phyloP scores from a whole-genome alignment of 2,113 vertebrate species.

The Hippocampus comes region DNA sequence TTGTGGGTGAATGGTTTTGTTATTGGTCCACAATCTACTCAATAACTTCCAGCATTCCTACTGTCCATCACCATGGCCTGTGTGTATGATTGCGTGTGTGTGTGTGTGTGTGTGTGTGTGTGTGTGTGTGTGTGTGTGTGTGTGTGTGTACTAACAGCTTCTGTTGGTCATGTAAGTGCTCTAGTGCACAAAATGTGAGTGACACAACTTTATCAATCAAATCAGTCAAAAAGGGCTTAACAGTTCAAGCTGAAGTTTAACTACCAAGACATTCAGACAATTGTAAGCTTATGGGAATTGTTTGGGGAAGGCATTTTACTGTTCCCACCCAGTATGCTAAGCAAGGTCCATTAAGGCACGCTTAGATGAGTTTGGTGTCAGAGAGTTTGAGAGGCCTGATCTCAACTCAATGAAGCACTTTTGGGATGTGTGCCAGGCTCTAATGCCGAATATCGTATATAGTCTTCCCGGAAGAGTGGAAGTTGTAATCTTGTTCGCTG shows the following conservation, averaged over 20 bases:
- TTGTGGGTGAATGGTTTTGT: slow-evolving; percentile 69
- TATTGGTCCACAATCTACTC: slow-evolving; percentile 70
- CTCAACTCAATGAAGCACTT: background rate
- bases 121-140: background rate
- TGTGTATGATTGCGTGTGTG: background rate
- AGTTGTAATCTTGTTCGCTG: too few species aligned
- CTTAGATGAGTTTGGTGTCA: background rate
- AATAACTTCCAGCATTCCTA: slow-evolving; percentile 63
- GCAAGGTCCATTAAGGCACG: background rate
- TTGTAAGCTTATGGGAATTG: background rate
- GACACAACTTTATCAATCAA: background rate
- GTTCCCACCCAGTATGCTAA: background rate
- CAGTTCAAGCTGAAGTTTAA: background rate
- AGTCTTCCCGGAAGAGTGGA: background rate
- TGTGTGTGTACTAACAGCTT: slow-evolving; percentile 60
- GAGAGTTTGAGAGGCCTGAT: background rate
- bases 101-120: slow-evolving; percentile 37
- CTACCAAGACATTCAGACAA: background rate
- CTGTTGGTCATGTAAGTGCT: background rate
- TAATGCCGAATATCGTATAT: background rate
- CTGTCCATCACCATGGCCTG: slow-evolving; percentile 49
- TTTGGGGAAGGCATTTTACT: background rate
- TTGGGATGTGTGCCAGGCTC: background rate
- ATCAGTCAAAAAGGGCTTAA: background rate
- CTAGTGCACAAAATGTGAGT: background rate